A percentile compares a stretch with the other conserved stretches of the same genome.
Evolutionary conservation across 2,888 invertebrate genomes (phyloP).

Genomic region (Bimastos eiseni): DNA sequence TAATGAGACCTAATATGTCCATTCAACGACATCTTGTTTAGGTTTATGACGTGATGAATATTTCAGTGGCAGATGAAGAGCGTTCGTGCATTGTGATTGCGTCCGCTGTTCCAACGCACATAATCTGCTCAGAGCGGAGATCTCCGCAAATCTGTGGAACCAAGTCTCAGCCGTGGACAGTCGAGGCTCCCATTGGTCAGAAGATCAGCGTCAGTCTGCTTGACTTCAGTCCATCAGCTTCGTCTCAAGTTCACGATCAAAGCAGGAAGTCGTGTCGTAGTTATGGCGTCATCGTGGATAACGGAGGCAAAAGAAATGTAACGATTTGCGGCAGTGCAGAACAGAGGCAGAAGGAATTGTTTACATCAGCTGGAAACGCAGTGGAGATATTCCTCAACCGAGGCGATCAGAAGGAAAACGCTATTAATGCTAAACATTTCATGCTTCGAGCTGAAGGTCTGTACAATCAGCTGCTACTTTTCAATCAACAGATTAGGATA

Average conservation of each 20-base stretch:
- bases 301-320: neutral
- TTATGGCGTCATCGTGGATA: neutral
- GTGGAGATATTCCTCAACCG: neutral
- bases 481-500: too few species aligned
- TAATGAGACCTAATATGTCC: too few species aligned
- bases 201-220: neutral
- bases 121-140: neutral
- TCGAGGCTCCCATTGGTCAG: neutral
- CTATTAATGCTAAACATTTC: neutral
- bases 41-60: too few species aligned
- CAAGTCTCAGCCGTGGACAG: neutral
- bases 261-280: neutral
- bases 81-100: slow-evolving; percentile 10
- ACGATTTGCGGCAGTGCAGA: neutral
- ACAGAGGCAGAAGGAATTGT: neutral
- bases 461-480: neutral
- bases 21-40: too few species aligned
- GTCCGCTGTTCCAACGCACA: neutral
- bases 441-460: neutral
- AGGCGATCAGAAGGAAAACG: neutral
- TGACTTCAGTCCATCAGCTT: neutral
- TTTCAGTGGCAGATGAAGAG: slow-evolving; percentile 16
- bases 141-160: neutral
- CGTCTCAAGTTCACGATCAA: neutral
- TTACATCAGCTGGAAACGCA: neutral